Evolutionary conservation across 2,888 invertebrate species (phyloP), one percentile per base, ranked within the genome.

Genomic region (Prosopocoilus inquinatus): DNA sequence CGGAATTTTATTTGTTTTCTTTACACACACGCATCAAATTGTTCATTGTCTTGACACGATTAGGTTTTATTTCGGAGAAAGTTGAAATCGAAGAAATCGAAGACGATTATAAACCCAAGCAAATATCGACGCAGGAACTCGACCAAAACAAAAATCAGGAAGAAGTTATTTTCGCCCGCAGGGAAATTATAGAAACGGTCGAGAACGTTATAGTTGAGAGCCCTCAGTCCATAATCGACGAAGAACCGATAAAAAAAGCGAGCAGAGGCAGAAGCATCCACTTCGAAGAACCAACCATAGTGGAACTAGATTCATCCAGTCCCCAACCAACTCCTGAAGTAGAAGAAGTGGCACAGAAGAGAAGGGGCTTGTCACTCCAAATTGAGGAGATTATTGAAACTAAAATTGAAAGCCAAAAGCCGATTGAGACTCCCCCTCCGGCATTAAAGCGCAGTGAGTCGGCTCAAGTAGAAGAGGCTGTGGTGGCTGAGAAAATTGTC

Each of bases 391-490:
- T 47, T 1, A 44, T 48, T 13, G 35, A 61, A 32, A 34, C 39
- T 20, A 45, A 33, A 32, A 12, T 55, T 11, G 52, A 59, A 45
- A 51, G 58, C 20, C 48, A 58, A 9, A 58, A 54, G 11, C 53
- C 53, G 51, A 49, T 59, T 36, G 41, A 52, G 5, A 55, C 57
- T 46, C 15, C 50, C 9, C 20, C 39, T 20, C 47, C 49, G 13
- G 47, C 43, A 35, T 41, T 52, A 3, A 44, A 46, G 48, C 51
- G 60, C 9, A 62, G 59, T 9, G 61, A 59, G 15, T 59, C 60
- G 1, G 51, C 59, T 20, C 56, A 63, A 35, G 65, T 64, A 52
- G 61, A 66, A 53, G 62, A 62, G 53, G 50, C 59, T 3, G 64
- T 57, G 53, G 34, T 47, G 34, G 50, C 33, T 36, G 48, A 48